phyloP scores from a whole-genome alignment of 1,140 invertebrate genomes.

The Glossosoma conforme region DNA sequence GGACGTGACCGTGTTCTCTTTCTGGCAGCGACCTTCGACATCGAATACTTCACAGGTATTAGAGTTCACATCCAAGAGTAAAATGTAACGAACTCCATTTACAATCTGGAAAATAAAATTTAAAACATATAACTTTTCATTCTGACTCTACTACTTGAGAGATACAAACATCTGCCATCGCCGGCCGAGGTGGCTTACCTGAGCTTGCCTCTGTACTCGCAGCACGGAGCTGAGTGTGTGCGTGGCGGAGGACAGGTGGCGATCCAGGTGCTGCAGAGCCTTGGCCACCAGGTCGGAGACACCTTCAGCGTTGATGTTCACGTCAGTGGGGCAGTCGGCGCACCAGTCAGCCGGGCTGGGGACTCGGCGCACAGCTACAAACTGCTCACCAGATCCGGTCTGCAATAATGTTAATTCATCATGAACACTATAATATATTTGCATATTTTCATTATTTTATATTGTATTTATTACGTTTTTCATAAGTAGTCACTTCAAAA shows the following conservation, averaged over 20 bases:
- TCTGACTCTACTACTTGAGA: too few relatives aligned
- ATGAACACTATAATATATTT: not conserved
- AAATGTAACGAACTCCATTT: slow-evolving; percentile 46
- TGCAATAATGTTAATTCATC: slow-evolving; percentile 16
- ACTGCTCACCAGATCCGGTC: slow-evolving; percentile 47
- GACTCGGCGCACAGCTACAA: slow-evolving; percentile 42
- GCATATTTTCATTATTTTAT: not conserved
- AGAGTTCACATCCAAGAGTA: slow-evolving; percentile 39
- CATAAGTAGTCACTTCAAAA: not conserved
- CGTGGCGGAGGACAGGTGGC: slow-evolving; percentile 36
- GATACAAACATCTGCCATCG: not conserved
- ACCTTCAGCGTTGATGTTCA: slow-evolving; percentile 41
- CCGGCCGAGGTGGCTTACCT: slow-evolving; percentile 33
- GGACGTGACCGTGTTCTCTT: slow-evolving; percentile 32
- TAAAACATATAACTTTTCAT: not conserved
- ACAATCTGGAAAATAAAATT: slow-evolving; percentile 40
- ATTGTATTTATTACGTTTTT: not conserved
- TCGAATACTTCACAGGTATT: slow-evolving; percentile 34
- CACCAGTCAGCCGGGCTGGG: slow-evolving; percentile 34
- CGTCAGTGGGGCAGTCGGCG: slow-evolving; percentile 41
- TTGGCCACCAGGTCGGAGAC: slow-evolving; percentile 39
- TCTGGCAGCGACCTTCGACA: slow-evolving; percentile 8
- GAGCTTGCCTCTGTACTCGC: slow-evolving; percentile 46
- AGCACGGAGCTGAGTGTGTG: slow-evolving; percentile 39
- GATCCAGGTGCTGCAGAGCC: slow-evolving; percentile 40